A percentile compares a stretch with the other conserved stretches of the same genome.
phyloP scores from a whole-genome alignment of 2,888 invertebrate species.

The Pachydiplax longipennis region DNA sequence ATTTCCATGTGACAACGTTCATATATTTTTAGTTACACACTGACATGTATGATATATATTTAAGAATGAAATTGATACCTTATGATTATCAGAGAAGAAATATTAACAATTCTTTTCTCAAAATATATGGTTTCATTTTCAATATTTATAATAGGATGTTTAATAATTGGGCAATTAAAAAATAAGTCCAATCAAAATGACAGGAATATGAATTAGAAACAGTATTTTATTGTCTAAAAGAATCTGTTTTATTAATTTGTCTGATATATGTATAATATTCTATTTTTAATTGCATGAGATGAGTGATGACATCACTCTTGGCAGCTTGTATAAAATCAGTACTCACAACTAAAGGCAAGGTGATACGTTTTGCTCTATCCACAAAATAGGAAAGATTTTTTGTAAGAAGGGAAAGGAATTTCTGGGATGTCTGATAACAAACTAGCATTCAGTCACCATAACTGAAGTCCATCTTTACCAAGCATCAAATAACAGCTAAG shows the following conservation, averaged over 20 bases:
- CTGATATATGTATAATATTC: slow-evolving; percentile 31
- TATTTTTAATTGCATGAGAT: slow-evolving; percentile 22
- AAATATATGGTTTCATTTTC: too few relatives aligned
- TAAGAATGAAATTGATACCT: too few relatives aligned
- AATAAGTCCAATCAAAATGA: not conserved
- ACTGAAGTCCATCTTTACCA: slow-evolving; percentile 33
- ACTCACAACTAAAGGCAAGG: slow-evolving; percentile 27
- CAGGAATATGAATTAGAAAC: not conserved
- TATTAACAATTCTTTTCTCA: too few relatives aligned
- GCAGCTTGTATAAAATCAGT: slow-evolving; percentile 40
- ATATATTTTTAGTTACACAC: too few relatives aligned
- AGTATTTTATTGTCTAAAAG: slow-evolving; percentile 8
- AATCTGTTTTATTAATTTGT: slow-evolving; percentile 31
- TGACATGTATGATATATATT: too few relatives aligned
- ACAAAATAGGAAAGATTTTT: slow-evolving; percentile 30
- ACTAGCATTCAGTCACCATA: slow-evolving; percentile 8
- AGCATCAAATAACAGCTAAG: slow-evolving; percentile 19
- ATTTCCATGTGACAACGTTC: too few relatives aligned
- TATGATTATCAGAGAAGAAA: too few relatives aligned
- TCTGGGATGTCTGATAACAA: slow-evolving; percentile 10
- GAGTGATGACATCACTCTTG: slow-evolving; percentile 27
- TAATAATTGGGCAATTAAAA: not conserved
- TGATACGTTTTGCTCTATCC: not conserved
- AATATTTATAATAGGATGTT: not conserved
- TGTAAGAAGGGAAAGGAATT: slow-evolving; percentile 7